Evolutionary conservation across 2,113 vertebrate species (phyloP).

Genomic region (Tinamus guttatus): DNA sequence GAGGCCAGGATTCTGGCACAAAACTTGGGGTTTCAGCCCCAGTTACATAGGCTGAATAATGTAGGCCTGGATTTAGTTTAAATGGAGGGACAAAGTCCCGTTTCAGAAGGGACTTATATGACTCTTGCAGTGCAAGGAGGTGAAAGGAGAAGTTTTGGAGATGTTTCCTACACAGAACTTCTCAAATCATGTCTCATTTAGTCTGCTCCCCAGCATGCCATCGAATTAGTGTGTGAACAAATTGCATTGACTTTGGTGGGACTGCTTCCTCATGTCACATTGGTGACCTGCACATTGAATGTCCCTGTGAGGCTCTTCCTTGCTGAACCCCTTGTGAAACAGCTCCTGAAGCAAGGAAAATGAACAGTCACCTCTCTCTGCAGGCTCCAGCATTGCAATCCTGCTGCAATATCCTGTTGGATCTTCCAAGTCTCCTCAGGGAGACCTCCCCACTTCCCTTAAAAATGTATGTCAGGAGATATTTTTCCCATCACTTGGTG

Average conservation of each 20-base stretch:
- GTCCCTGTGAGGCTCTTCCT: not conserved
- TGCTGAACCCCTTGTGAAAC: not conserved
- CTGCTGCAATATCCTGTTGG: not conserved
- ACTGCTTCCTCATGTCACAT: rapidly evolving
- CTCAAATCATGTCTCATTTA: not conserved
- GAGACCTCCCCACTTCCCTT: not conserved
- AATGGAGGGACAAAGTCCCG: not conserved
- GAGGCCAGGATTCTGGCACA: not conserved
- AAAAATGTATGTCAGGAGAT: not conserved
- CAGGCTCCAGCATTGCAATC: rapidly evolving
- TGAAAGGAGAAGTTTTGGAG: not conserved
- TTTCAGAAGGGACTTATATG: not conserved
- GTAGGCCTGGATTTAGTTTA: not conserved
- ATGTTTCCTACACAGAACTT: not conserved
- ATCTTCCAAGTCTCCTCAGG: not conserved
- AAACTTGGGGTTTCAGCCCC: not conserved
- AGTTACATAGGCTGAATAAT: rapidly evolving
- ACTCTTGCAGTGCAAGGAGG: not conserved
- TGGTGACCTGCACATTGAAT: rapidly evolving
- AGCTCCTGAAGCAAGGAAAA: not conserved
- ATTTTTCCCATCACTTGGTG: slow-evolving; percentile 40
- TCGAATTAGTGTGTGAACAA: slow-evolving; percentile 24
- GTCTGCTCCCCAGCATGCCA: not conserved
- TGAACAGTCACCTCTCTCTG: not conserved
- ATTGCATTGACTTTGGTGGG: not conserved